Base-by-base conservation (phyloP, 2,888 invertebrate species). In the Eugnorisma glareosa region DNA sequence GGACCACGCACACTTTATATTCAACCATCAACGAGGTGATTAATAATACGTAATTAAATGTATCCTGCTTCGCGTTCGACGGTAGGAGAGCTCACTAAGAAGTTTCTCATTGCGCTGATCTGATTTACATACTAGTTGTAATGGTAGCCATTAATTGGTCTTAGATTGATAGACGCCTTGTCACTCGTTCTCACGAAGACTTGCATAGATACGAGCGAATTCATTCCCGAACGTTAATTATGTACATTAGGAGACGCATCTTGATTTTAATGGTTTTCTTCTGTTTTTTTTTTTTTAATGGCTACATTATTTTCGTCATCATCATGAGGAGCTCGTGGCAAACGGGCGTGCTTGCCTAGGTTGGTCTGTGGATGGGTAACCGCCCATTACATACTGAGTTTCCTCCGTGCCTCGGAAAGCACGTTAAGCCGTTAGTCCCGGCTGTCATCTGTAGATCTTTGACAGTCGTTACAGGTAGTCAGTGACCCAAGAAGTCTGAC, bases 1-100 rank as follows among this genome's bases (percentile, higher is more conserved):
- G 78, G 82, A 85, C 81, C 84, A 67, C 45, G 68, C 40, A 75
- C 78, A 81, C 86, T 87, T 89, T 92, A 84, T 92, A 85, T 91
- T 92, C 89, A 90, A 87, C 84, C 86, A 86, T 88, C 89, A 89
- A 86, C 86, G 83, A 88, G 80, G 82, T 89, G 87, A 93, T 93
- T 91, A 93, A 92, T 92, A 90, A 89, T 82, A 90, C 77, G 88
- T 91, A 91, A 92, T 91, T 93, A 91, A 91, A 81, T 77, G 68
- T 89, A 92, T 92, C 89, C 90, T 90, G 89, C 84, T 79, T 78
- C 70, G 75, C 79, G 86, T 88, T 81, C 24, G 63, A 76, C 61
- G 54, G 48, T 71, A 45, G 57, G 48, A 66, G 74, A 73, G 37
- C 84, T 67, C 73, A 72, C 75, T 85, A 69, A 86, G 88, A 85